Evolutionary conservation across 2,888 invertebrate genomes (phyloP).

Genomic region (Pteria penguin): DNA sequence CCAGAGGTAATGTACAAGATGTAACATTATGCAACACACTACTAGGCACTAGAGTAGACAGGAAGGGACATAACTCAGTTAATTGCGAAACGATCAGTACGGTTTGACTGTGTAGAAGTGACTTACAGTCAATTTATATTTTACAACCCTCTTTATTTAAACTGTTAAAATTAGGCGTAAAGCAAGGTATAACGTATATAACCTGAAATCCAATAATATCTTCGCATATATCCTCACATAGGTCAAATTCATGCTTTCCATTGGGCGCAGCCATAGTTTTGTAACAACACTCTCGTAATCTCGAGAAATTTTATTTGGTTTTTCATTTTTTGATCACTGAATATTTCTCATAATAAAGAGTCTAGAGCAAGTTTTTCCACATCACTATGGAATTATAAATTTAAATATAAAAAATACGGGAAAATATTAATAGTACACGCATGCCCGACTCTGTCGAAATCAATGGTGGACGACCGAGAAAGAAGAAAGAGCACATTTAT

Average conservation of each 20-base stretch:
- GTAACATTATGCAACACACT: too few species aligned
- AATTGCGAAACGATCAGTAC: neutral
- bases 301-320: too few species aligned
- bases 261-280: conserved; percentile 72
- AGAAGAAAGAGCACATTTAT: conserved; percentile 18
- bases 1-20: too few species aligned
- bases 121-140: too few species aligned
- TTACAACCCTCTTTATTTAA: too few species aligned
- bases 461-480: conserved; percentile 36
- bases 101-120: neutral
- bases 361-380: too few species aligned
- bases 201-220: conserved; percentile 71
- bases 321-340: too few species aligned
- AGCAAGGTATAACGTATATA: conserved; percentile 5
- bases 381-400: too few species aligned
- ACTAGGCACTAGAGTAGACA: too few species aligned
- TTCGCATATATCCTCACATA: conserved; percentile 45
- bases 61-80: neutral
- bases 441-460: conserved; percentile 46
- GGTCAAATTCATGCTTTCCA: conserved; percentile 19
- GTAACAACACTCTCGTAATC: conserved; percentile 9
- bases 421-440: conserved; percentile 29
- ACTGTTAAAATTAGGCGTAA: too few species aligned
- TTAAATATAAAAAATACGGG: conserved; percentile 10
- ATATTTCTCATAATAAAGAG: too few species aligned